Conservation (phyloP, 2,113 vertebrate species). For the Anarhynchus alexandrinus region DNA sequence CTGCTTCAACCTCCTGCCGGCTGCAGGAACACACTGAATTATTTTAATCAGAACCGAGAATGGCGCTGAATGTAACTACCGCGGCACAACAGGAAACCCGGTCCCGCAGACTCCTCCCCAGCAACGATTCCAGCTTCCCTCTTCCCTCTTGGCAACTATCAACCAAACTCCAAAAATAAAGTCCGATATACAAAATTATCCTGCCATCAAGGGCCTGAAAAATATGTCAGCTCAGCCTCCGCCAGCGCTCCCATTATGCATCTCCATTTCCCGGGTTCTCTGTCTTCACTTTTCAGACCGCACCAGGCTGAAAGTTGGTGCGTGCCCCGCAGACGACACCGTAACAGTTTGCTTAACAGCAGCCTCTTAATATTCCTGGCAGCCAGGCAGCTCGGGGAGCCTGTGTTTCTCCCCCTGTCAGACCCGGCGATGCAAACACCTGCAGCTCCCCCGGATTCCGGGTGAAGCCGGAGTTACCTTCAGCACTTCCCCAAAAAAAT, state of each 20-base stretch:
- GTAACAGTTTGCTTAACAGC: slow-evolving; percentile 20
- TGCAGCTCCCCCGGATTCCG: rapidly evolving
- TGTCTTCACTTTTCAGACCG: not conserved
- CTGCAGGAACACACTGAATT: not conserved
- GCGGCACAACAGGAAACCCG: not conserved
- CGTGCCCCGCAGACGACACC: not conserved
- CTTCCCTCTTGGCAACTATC: not conserved
- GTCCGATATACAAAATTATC: slow-evolving; percentile 19
- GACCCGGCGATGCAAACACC: not conserved
- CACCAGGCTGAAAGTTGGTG: slow-evolving; percentile 53
- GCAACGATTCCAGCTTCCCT: slow-evolving; percentile 19
- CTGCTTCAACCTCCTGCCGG: not conserved
- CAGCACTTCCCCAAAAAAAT: not conserved
- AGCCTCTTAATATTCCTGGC: not conserved
- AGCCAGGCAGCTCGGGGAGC: not conserved
- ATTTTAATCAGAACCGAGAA: slow-evolving; percentile 30
- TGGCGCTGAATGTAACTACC: not conserved
- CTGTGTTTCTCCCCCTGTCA: not conserved
- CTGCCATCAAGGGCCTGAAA: slow-evolving; percentile 2
- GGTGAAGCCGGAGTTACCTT: not conserved
- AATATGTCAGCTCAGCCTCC: slow-evolving; percentile 17
- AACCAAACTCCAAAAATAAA: slow-evolving; percentile 37
- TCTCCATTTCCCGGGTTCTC: slow-evolving; percentile 20
- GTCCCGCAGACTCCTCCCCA: not conserved
- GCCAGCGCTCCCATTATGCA: not conserved